phyloP scores from a whole-genome alignment of 2,113 vertebrate genomes.

The Melozone crissalis region DNA sequence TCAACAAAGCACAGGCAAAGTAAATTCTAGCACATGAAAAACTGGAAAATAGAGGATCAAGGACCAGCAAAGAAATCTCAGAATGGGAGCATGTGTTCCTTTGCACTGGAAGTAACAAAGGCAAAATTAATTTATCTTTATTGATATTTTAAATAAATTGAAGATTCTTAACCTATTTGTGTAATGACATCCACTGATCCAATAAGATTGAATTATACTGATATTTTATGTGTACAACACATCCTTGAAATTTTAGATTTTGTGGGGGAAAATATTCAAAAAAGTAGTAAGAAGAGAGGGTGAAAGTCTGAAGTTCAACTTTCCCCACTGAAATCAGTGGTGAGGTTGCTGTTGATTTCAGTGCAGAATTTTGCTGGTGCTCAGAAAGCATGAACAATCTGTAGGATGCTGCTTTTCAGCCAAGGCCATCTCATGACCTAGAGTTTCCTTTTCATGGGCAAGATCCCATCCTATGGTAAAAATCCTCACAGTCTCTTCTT shows the following conservation, averaged over 20 bases:
- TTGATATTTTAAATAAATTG: neutral
- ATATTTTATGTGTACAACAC: neutral
- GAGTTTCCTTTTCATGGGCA: neutral
- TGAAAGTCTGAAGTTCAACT: neutral
- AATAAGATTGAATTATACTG: neutral
- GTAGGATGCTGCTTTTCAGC: neutral
- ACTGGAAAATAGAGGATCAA: neutral
- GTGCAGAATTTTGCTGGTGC: neutral
- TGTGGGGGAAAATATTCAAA: neutral
- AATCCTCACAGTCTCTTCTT: neutral
- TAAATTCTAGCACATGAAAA: neutral
- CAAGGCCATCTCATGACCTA: neutral
- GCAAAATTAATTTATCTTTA: neutral
- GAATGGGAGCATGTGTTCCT: neutral
- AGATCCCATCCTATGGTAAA: neutral
- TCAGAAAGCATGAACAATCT: neutral
- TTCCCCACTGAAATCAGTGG: neutral
- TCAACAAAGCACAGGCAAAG: neutral
- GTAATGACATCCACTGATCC: neutral
- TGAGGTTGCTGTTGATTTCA: neutral
- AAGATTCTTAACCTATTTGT: neutral
- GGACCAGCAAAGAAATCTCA: neutral
- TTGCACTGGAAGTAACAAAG: neutral
- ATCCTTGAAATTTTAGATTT: neutral
- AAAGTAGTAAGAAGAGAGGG: neutral